These are phyloP conservation scores for Chlorops oryzae DNA, from an alignment of 1,140 invertebrate genomes.

Conservation along the genomic window DNA sequence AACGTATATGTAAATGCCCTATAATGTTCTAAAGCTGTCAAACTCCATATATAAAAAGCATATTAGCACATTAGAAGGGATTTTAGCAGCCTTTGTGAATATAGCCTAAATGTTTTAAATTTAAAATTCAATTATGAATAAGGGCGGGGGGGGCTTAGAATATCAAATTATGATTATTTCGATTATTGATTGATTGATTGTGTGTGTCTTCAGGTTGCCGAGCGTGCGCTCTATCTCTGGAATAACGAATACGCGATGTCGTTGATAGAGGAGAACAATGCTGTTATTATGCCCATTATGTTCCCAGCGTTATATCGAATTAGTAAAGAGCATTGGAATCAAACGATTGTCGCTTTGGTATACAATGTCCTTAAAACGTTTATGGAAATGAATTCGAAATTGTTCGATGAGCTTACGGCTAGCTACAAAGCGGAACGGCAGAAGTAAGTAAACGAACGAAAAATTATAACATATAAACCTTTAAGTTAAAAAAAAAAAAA, in stretches of 20 bases:
- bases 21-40: no score
- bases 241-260: conserved; percentile 97
- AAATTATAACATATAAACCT: no score
- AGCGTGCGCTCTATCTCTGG: conserved; percentile 93
- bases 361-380: conserved; percentile 99
- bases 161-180: no score
- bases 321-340: conserved; percentile 99
- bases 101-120: no score
- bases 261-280: conserved; percentile 88
- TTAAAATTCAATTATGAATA: no score
- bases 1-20: no score
- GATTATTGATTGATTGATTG: conserved; percentile 19
- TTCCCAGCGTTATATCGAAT: conserved; percentile 96
- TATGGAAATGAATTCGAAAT: conserved; percentile 99
- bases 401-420: conserved; percentile 97
- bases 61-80: no score
- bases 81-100: no score
- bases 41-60: no score
- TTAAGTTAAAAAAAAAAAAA: no score
- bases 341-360: conserved; percentile 97
- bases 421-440: conserved; percentile 96
- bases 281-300: conserved; percentile 88
- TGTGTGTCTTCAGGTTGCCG: conserved; percentile 72
- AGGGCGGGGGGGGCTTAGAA: no score
- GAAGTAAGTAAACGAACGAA: conserved; percentile 73